Percentiles rank a stretch among this genome's conserved stretches.
Evolutionary conservation across 2,797 vertebrate genomes (phyloP).

Genomic region (Spinibarbus caldwelli): DNA sequence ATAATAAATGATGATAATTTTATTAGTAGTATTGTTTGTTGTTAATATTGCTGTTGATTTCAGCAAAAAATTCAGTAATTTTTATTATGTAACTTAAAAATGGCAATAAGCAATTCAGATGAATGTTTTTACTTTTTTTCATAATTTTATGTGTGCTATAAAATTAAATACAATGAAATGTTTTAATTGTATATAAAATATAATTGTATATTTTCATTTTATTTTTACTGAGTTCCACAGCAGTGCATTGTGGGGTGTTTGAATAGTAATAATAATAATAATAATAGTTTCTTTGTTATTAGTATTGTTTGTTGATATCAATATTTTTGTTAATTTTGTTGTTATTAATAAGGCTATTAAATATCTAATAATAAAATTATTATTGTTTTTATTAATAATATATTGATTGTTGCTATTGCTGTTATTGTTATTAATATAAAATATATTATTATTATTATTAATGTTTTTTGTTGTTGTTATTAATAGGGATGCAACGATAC

Average conservation of each 20-base stretch:
- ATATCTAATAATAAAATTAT: background rate
- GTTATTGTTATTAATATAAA: background rate
- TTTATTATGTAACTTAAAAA: background rate
- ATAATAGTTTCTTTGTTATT: no score
- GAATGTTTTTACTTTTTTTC: background rate
- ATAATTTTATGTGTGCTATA: background rate
- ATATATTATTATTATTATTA: background rate
- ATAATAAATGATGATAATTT: background rate
- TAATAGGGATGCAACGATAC: no score
- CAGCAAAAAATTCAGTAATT: background rate
- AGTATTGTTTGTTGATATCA: background rate
- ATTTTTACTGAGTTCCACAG: background rate
- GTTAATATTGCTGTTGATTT: background rate
- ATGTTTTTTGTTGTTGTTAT: background rate
- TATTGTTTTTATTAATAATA: background rate
- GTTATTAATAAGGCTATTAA: background rate
- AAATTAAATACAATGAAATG: background rate
- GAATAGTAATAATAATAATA: background rate
- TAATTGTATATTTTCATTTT: background rate
- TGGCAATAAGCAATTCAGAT: background rate
- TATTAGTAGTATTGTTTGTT: background rate
- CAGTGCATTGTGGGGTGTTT: background rate
- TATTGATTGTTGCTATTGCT: background rate
- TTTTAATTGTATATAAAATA: background rate
- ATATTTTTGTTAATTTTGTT: background rate